These are phyloP conservation scores for Dallia pectoralis DNA, from an alignment of 2,797 vertebrate species.

Conservation along the genomic window DNA sequence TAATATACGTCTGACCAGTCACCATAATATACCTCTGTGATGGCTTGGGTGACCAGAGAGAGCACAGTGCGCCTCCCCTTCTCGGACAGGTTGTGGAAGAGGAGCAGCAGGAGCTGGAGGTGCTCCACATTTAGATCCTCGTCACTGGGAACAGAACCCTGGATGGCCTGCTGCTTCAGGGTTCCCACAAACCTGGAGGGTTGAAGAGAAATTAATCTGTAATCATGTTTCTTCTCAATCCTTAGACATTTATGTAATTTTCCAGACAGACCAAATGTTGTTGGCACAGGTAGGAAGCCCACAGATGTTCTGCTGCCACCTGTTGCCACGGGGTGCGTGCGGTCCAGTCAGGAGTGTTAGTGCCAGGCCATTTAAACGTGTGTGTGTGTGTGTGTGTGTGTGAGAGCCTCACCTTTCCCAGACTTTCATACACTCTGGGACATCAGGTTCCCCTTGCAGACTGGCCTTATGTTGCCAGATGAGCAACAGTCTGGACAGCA, in stretches of 20 bases:
- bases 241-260: no score
- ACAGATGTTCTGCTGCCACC: no score
- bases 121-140: constrained; percentile 97
- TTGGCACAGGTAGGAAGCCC: no score
- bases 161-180: constrained; percentile 89
- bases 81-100: constrained; percentile 96
- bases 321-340: no score
- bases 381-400: neutral
- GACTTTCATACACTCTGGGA: constrained; percentile 94
- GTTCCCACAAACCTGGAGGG: constrained; percentile 88
- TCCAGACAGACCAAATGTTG: no score
- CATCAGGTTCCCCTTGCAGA: constrained; percentile 89
- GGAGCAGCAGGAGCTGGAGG: constrained; percentile 92
- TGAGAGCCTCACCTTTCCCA: constrained; percentile 89
- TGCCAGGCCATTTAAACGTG: no score
- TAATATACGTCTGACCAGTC: no score
- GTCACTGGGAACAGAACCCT: constrained; percentile 83
- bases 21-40: constrained; percentile 76
- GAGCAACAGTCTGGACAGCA: constrained; percentile 91
- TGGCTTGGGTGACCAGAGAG: constrained; percentile 84
- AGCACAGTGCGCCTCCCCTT: constrained; percentile 82
- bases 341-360: no score
- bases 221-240: neutral
- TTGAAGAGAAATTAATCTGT: neutral
- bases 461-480: constrained; percentile 97